phyloP scores from a whole-genome alignment of 2,888 invertebrate species.

The Phymatocera aterrima region DNA sequence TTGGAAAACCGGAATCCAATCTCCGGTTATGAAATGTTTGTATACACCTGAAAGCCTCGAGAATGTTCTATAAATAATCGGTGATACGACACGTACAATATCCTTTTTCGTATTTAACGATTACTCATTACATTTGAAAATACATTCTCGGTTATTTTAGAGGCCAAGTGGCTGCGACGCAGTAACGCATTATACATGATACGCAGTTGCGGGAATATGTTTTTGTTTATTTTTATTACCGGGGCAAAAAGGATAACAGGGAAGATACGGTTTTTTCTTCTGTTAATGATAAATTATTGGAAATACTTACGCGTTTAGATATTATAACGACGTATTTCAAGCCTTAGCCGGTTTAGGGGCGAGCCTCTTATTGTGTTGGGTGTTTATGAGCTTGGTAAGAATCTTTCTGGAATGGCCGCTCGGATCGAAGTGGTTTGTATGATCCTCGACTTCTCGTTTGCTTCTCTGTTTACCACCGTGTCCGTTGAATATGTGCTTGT shows the following conservation, averaged over 20 bases:
- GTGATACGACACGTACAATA: neutral
- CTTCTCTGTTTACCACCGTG: constrained; percentile 94
- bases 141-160: neutral
- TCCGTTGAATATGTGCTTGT: constrained; percentile 90
- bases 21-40: neutral
- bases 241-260: too few species aligned
- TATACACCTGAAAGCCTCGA: neutral
- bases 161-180: neutral
- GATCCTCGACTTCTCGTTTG: constrained; percentile 91
- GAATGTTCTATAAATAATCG: neutral
- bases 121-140: neutral
- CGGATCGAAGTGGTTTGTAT: constrained; percentile 95
- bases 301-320: neutral
- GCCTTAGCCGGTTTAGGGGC: constrained; percentile 70
- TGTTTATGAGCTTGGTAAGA: constrained; percentile 89
- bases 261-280: too few species aligned
- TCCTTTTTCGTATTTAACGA: neutral
- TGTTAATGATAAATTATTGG: neutral
- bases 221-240: neutral
- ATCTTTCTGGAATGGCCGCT: constrained; percentile 96
- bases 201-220: neutral
- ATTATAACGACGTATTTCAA: neutral
- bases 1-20: too few species aligned
- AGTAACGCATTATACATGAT: neutral
- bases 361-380: constrained; percentile 86